Evolutionary conservation across 2,888 invertebrate species (phyloP), one percentile per base, ranked within the genome.

Genomic region (Drosophila mimica): DNA sequence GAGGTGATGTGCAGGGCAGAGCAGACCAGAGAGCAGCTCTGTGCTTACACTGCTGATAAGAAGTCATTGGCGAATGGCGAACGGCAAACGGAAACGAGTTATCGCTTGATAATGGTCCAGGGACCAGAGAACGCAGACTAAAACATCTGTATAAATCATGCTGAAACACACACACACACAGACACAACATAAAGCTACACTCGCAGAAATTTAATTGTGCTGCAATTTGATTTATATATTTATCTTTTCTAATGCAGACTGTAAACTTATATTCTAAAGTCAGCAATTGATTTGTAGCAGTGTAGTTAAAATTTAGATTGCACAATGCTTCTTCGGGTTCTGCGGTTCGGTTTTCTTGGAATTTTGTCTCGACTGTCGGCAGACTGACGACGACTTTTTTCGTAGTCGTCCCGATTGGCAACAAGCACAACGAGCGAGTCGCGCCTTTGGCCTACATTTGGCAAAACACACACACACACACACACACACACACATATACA

Each of bases 381-480:
- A 88, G 83, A 88, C 77, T 57, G 52, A 54, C 56, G 36, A 38
- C 11, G 5, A 36, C 36, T 54, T 17, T 53, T 25, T 34, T 25
- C 38, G 11, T 34, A 28, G 15, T 51, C 49, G 49, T 48, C 65
- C 65, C 67, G 63, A 60, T 70, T 68, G 77, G 79, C 73, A 76
- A 82, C 62, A 61, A 77, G 83, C 76, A 82, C 76, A 69, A 70
- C 63, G 63, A 69, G 72, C 63, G 53, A 59, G 61, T 62, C 80
- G 60, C 70, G 84, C 82, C 86, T 90, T 81, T 88, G 87, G 87
- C 87, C 87, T 87, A 87, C 82, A 86, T 87, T 87, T 70, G 38
- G 25, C 67, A 61, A 61, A 63, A 72, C 51, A 67, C 34, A 48
- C 46, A 48, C 36, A 68, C 53, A 51, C 28, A 30, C 15, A 63